These are phyloP conservation scores for Ephestia elutella DNA, from an alignment of 1,140 invertebrate species.

Conservation along the genomic window DNA sequence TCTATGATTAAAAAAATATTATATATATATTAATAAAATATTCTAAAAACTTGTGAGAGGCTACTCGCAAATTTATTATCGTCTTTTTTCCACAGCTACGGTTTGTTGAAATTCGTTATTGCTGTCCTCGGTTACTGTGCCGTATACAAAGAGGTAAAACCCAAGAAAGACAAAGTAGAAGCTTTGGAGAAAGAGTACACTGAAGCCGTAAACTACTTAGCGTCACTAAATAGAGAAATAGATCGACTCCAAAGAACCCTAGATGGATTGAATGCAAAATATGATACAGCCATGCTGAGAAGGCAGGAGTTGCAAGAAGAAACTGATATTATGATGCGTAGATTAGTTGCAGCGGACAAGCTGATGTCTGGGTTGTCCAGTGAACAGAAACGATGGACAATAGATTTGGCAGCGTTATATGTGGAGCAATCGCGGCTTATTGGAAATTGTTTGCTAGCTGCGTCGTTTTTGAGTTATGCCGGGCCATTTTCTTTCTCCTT, in stretches of 20 bases:
- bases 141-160: slow-evolving; percentile 89
- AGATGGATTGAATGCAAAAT: slow-evolving; percentile 81
- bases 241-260: slow-evolving; percentile 81
- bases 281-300: slow-evolving; percentile 83
- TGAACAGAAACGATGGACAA: slow-evolving; percentile 78
- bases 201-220: slow-evolving; percentile 74
- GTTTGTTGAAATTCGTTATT: slow-evolving; percentile 67
- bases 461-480: slow-evolving; percentile 88
- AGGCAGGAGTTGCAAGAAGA: slow-evolving; percentile 87
- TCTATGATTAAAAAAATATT: too few species aligned
- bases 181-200: slow-evolving; percentile 80
- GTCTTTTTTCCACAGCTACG: neutral
- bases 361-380: slow-evolving; percentile 87
- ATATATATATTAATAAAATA: too few species aligned
- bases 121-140: slow-evolving; percentile 90
- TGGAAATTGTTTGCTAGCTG: slow-evolving; percentile 88
- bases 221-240: slow-evolving; percentile 85
- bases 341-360: slow-evolving; percentile 88
- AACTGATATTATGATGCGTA: slow-evolving; percentile 86
- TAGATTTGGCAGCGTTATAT: slow-evolving; percentile 81
- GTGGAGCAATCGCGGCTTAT: slow-evolving; percentile 81
- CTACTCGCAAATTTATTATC: too few species aligned
- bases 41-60: too few species aligned
- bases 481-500: slow-evolving; percentile 92
- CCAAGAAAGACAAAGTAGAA: slow-evolving; percentile 89